Evolutionary conservation across 2,113 vertebrate genomes (phyloP).

Genomic region (Podarcis raffonei): DNA sequence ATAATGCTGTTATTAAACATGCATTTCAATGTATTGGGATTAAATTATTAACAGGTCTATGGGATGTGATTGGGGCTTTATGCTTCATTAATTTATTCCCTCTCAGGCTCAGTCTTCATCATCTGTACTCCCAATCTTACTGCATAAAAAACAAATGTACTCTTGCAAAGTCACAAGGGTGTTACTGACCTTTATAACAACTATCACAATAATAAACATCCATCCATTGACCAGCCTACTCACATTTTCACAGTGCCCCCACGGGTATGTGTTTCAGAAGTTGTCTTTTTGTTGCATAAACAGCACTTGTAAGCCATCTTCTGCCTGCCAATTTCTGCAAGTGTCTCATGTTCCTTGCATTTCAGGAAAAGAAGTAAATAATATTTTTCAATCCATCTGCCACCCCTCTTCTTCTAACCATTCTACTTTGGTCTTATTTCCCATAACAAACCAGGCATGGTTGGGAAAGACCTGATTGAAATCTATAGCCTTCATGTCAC

Average conservation of each 20-base stretch:
- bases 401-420: background rate
- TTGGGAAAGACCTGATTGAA: background rate
- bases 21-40: constrained; percentile 3
- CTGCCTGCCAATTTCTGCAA: background rate
- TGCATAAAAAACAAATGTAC: background rate
- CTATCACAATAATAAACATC: background rate
- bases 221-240: background rate
- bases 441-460: background rate
- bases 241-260: background rate
- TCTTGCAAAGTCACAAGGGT: background rate
- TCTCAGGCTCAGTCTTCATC: background rate
- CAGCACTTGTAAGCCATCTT: too few species aligned
- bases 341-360: background rate
- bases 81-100: constrained; percentile 32
- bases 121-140: constrained; percentile 14
- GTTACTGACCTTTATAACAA: background rate
- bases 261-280: background rate
- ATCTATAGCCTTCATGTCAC: background rate
- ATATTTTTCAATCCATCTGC: background rate
- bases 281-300: background rate
- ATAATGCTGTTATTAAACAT: constrained; percentile 42
- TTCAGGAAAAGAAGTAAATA: background rate
- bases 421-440: background rate
- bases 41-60: constrained; percentile 42
- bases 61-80: constrained; percentile 4